Evolutionary conservation across 2,888 invertebrate genomes (phyloP).

Genomic region (Oasisia sp.): DNA sequence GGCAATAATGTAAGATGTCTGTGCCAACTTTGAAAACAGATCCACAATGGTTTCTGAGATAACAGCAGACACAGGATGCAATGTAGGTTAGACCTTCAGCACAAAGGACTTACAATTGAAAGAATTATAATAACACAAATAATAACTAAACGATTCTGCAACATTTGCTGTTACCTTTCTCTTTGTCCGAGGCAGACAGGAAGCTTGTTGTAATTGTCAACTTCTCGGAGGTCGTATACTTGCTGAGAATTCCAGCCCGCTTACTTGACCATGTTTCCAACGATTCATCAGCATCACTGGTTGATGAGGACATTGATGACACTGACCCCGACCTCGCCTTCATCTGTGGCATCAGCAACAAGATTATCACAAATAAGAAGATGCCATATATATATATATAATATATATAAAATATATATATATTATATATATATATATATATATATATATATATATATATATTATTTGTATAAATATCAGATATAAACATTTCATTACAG

Average conservation of each 20-base stretch:
- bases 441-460: no score
- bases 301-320: conserved; percentile 37
- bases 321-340: conserved; percentile 21
- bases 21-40: no score
- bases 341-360: conserved; percentile 22
- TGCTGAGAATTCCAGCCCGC: conserved; percentile 82
- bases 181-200: conserved; percentile 66
- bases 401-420: no score
- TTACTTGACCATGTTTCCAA: conserved; percentile 81
- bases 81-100: no score
- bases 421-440: no score
- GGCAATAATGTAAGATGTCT: no score
- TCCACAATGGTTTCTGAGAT: no score
- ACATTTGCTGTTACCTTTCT: conserved; percentile 21
- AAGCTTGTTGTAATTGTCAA: conserved; percentile 90
- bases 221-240: conserved; percentile 93
- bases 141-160: neutral
- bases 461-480: no score
- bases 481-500: no score
- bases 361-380: neutral
- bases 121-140: neutral
- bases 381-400: neutral
- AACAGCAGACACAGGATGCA: no score
- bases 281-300: conserved; percentile 27
- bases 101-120: no score